Percentiles rank a stretch among this genome's conserved stretches.
These are phyloP conservation scores for Calameuta filiformis DNA, from an alignment of 2,888 invertebrate genomes.

Conservation along the genomic window DNA sequence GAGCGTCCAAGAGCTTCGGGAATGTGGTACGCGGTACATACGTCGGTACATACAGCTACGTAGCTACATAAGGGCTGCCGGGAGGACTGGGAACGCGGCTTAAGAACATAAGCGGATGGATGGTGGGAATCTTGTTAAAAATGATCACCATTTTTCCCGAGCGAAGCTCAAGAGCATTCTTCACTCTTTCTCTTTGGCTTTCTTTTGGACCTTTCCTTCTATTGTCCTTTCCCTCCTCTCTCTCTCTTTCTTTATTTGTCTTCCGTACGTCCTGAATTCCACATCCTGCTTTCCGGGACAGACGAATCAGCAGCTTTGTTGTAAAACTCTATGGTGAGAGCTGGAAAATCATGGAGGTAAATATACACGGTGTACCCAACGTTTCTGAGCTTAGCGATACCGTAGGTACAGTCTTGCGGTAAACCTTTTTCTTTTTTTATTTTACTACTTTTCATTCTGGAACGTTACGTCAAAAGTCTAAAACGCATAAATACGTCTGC, in stretches of 20 bases:
- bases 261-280: neutral
- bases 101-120: constrained; percentile 17
- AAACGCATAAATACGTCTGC: neutral
- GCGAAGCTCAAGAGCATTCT: neutral
- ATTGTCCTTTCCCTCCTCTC: neutral
- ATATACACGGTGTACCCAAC: neutral
- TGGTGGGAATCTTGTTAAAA: constrained; percentile 30
- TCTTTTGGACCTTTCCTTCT: neutral
- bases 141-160: constrained; percentile 33
- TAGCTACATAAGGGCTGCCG: neutral
- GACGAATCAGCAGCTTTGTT: neutral
- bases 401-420: neutral
- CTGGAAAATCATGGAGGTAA: neutral
- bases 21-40: neutral
- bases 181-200: constrained; percentile 1
- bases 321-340: neutral
- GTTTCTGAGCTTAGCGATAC: neutral
- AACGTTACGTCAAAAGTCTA: neutral
- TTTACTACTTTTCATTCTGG: neutral
- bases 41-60: neutral
- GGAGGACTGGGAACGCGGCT: neutral
- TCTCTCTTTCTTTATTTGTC: neutral
- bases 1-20: neutral
- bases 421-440: neutral
- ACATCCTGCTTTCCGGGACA: neutral